Base-by-base conservation (phyloP, 2,113 vertebrate species). In the Montifringilla adamsi region DNA sequence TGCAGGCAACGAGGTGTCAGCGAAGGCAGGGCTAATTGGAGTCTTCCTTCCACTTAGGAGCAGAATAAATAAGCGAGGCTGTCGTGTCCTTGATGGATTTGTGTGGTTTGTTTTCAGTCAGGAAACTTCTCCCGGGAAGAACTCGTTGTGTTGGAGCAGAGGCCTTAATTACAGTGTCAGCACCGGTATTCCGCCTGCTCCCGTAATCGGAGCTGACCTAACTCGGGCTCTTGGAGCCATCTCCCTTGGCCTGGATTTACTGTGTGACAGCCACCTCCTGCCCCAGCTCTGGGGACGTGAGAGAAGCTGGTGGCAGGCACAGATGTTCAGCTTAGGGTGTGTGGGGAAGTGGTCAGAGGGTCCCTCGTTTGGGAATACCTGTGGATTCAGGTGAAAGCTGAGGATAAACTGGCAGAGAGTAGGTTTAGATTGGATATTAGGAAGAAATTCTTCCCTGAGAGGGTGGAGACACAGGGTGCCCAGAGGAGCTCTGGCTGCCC, bases 271-370 rank as follows among this genome's bases (percentile, higher is more conserved):
- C 21, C 0, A 3, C 43, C 50, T 70, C 2, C 1, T 55, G 37
- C 41, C 3, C 31, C 8, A 1, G 55, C 56, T n/a, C 47, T 30
- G 37, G 33, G 27, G 21, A 26, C 4, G 1, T 2, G 16, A 35
- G 60, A 27, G 33, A 35, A 18, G 44, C 52, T 64, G 53, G 10
- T 20, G 67, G 55, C 59, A 70, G 31, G 41, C 1, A 1, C 33
- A 33, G 4, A 21, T 0, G 0, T 52, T 64, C 24, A 35, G 21
- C 15, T 53, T 75, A 0, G 7, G 69, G 8, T 6, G n/a, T 26
- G 11, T 2, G 3, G 15, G 15, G 31, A 58, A 31, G 37, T 27
- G 37, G 10, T 20, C 37, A 41, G 22, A 49, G 15, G 7, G 33
- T 44, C 50, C 26, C 16, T 37, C 10, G 12, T 64, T 83, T 50